Evolutionary conservation across 2,797 vertebrate species (phyloP).

Genomic region (Brachyalestes nurse): DNA sequence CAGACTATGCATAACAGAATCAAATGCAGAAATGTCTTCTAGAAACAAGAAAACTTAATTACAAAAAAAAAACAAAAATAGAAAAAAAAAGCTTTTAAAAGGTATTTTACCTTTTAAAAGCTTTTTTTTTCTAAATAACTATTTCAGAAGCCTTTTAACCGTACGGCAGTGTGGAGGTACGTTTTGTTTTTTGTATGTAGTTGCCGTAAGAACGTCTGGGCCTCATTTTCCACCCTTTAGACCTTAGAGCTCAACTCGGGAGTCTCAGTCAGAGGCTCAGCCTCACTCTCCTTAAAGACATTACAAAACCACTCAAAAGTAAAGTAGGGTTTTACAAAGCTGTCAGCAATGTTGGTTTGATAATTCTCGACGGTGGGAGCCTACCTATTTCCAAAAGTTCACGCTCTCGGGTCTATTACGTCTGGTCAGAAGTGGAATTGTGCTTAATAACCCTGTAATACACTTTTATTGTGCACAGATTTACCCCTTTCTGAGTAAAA

Average conservation of each 20-base stretch:
- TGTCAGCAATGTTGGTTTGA: neutral
- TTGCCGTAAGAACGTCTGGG: neutral
- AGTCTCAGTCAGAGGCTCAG: neutral
- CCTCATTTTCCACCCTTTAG: slow-evolving; percentile 18
- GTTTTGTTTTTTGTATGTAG: neutral
- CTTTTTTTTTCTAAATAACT: too few relatives aligned
- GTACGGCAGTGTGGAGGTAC: too few relatives aligned
- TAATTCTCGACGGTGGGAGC: neutral
- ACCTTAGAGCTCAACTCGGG: neutral
- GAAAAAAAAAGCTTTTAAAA: neutral
- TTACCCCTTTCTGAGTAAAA: slow-evolving; percentile 34
- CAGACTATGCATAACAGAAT: neutral
- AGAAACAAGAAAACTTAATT: neutral
- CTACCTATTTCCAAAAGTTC: neutral
- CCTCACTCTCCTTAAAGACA: neutral
- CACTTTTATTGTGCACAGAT: slow-evolving; percentile 20
- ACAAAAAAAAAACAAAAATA: neutral
- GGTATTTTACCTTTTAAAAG: too few relatives aligned
- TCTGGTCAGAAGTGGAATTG: neutral
- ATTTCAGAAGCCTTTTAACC: neutral
- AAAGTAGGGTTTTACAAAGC: neutral
- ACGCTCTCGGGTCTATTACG: neutral
- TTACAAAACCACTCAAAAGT: neutral
- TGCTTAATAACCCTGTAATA: slow-evolving; percentile 17
- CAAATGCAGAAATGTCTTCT: too few relatives aligned